Evolutionary conservation across 2,888 invertebrate genomes (phyloP), one percentile per base, ranked within the genome.

Genomic region (Leucoptera coffeella): DNA sequence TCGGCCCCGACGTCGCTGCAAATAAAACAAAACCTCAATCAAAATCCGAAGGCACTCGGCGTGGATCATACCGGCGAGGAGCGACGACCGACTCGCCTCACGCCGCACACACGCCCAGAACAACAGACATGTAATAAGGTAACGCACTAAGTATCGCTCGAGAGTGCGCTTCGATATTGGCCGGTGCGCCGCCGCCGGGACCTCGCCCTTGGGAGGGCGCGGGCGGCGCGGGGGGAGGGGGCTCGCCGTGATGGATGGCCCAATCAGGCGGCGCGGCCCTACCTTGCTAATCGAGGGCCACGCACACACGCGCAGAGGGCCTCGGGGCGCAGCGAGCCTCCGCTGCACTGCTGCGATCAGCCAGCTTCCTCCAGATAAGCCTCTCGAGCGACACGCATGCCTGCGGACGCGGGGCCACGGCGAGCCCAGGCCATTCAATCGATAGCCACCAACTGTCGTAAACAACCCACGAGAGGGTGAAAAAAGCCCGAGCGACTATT

Each of bases 201-300:
- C n/a, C n/a, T n/a, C n/a, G n/a, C n/a, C n/a, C n/a, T n/a, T n/a
- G n/a, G n/a, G n/a, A n/a, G n/a, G n/a, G n/a, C n/a, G n/a, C n/a
- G 55, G 54, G 55, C 47, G 58, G 55, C 51, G 57, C 37, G 44
- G 41, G 46, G 41, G 42, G 50, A 48, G 50, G 41, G 40, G 43
- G 38, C 52, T 50, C 42, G 44, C 43, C 38, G 53, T 67, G 72
- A 72, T 73, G 71, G 74, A 74, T 75, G 73, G 74, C 67, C 71
- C 60, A 67, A 65, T 65, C 64, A 59, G 62, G 62, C 65, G 58
- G 60, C 62, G 56, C 48, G 61, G 55, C 58, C 58, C 61, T 56
- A 57, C 59, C 62, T 64, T 65, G 59, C 61, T 61, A 61, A 59
- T 57, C 60, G 48, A 56, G 58, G 52, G 61, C 55, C 47, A 47